Base-by-base conservation (phyloP, 2,888 invertebrate species). In the Coleophora flavipennella region DNA sequence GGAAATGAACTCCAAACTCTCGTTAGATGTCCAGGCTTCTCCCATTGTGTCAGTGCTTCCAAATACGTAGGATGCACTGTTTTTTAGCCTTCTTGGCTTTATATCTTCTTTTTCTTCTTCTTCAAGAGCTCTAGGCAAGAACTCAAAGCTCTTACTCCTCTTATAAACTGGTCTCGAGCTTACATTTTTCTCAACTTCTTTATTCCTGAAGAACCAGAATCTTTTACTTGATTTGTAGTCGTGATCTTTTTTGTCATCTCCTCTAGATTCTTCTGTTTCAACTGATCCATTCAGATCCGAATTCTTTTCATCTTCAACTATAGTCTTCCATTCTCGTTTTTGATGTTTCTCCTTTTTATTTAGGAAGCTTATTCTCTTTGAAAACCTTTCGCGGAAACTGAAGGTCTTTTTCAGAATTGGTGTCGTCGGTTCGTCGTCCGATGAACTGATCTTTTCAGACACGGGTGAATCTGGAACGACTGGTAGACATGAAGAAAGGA, bases 61-160 rank as follows among this genome's bases (percentile, higher is more conserved):
- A 38, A 64, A 77, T 1, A 66, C 55, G 40, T 65, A 75, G 0
- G 80, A 81, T 12, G 62, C 55, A 36, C 65, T 67, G 14, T 68
- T 74, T 27, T 59, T 60, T 1, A 59, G 44, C 6, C 62, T 25
- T 8, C 52, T 46, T 13, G 46, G 50, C 3, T 41, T 46, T 10
- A 44, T 36, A 3, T 52, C 35, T 8, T 55, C 54, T 27, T 60
- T 59, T 0, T 61, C 60, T 3, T 70, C 66, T 40, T 78, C 76
- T 36, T 67, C 65, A 31, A 67, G 51, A 0, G 80, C 75, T 61
- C 65, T 63, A 0, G 84, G 84, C 1, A 84, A 55, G 40, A 81
- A 84, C 47, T 84, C 84, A 35, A 83, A 85, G 50, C 84, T 85
- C 42, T 84, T 84, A 46, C 84, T 85, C 28, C 84, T 59, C 45